These are phyloP conservation scores for Agonopterix alstromeriana DNA, from an alignment of 2,888 invertebrate species.

Conservation along the genomic window DNA sequence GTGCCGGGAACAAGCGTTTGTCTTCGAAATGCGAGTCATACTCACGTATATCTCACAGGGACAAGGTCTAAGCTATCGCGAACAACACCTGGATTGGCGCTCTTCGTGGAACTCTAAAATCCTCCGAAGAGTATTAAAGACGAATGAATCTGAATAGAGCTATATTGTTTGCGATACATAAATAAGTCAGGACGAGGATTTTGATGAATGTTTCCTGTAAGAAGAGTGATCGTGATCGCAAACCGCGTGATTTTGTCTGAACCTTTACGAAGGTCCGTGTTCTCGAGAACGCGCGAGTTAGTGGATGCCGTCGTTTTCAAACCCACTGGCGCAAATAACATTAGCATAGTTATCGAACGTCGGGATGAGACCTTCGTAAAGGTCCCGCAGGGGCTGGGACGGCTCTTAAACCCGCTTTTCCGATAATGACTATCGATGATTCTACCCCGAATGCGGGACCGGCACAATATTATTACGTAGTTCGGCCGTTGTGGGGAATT, in stretches of 20 bases:
- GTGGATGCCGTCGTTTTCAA: conserved; percentile 60
- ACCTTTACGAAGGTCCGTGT: conserved; percentile 11
- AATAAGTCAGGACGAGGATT: too few species aligned
- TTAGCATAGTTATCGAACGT: conserved; percentile 76
- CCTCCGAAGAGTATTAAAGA: too few species aligned
- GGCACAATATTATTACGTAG: conserved; percentile 72
- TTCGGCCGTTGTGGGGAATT: conserved; percentile 61
- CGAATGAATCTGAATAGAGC: too few species aligned
- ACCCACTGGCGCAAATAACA: conserved; percentile 73
- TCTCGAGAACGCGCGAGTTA: conserved; percentile 43
- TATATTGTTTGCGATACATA: too few species aligned
- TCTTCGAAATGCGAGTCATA: too few species aligned
- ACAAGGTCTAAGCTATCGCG: too few species aligned
- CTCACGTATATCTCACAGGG: too few species aligned
- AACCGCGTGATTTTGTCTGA: neutral
- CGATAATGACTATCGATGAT: conserved; percentile 77
- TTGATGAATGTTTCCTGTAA: too few species aligned
- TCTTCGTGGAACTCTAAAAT: too few species aligned
- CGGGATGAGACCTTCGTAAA: conserved; percentile 71
- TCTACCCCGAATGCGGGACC: conserved; percentile 59
- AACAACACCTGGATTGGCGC: too few species aligned
- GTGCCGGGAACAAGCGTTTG: too few species aligned
- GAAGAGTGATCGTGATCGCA: too few species aligned
- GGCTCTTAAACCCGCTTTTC: conserved; percentile 73
- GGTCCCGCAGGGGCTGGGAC: conserved; percentile 65